Evolutionary conservation across 2,797 vertebrate species (phyloP).

Genomic region (Lagodon rhomboides): DNA sequence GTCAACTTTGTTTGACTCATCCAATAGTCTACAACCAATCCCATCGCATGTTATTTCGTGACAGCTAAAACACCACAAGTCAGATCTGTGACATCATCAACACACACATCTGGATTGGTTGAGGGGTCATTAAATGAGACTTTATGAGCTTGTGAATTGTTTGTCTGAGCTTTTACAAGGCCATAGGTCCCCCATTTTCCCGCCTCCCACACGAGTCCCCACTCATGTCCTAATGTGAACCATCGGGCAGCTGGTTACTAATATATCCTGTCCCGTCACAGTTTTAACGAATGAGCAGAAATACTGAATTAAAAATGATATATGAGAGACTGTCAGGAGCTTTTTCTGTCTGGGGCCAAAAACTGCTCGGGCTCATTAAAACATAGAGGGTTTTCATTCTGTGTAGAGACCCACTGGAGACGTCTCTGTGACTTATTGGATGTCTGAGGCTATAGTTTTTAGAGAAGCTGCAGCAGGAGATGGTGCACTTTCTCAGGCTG

Average conservation of each 20-base stretch:
- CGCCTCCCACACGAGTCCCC: conserved; percentile 4
- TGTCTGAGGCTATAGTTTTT: not conserved
- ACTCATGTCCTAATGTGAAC: conserved; percentile 22
- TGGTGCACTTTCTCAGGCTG: conserved; percentile 24
- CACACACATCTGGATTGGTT: not conserved
- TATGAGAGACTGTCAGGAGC: conserved; percentile 15
- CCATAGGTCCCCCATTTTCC: not conserved
- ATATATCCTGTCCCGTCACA: conserved; percentile 31
- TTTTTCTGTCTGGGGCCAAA: conserved; percentile 1
- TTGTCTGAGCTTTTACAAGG: conserved; percentile 45
- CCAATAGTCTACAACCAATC: not conserved
- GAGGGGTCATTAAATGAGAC: conserved; percentile 23
- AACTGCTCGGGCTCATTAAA: conserved; percentile 47
- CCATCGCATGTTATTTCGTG: not conserved
- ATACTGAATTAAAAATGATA: conserved; percentile 16
- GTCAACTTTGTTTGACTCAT: not conserved
- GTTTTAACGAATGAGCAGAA: conserved; percentile 24
- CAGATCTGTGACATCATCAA: conserved; percentile 3
- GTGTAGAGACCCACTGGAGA: not conserved
- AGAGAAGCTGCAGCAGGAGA: conserved; percentile 25
- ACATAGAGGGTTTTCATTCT: conserved; percentile 14
- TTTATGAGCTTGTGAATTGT: conserved; percentile 37
- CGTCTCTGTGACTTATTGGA: not conserved
- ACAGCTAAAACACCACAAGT: not conserved
- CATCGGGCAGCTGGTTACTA: conserved; percentile 17